A percentile compares a stretch with the other conserved stretches of the same genome.
Conservation (phyloP, 2,113 vertebrate species). For the Hemiprocne comata region DNA sequence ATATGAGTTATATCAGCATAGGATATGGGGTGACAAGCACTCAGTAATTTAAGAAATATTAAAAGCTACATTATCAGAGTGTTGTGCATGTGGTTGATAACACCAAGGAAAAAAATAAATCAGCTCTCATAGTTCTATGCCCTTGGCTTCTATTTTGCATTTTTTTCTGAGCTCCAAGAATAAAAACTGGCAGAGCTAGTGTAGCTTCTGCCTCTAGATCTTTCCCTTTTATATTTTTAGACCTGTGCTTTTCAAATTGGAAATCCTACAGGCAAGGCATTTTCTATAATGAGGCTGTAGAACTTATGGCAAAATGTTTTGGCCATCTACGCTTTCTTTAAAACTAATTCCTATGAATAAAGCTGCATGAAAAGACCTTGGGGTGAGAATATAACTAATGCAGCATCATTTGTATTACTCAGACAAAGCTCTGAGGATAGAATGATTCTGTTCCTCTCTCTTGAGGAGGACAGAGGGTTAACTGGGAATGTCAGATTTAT, state of each 20-base stretch:
- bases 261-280: background rate
- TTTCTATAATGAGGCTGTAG: background rate
- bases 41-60: background rate
- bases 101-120: background rate
- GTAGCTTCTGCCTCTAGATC: background rate
- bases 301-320: background rate
- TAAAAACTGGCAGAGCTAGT: background rate
- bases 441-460: background rate
- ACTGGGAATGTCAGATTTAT: background rate
- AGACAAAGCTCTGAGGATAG: background rate
- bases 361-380: background rate
- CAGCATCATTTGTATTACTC: background rate
- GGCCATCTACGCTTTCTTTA: background rate
- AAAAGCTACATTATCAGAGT: background rate
- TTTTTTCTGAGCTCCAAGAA: background rate
- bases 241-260: background rate
- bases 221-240: background rate
- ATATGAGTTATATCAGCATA: background rate
- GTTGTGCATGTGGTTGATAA: background rate
- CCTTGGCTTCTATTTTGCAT: background rate
- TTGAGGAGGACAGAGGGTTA: background rate
- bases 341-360: background rate
- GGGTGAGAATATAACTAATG: background rate
- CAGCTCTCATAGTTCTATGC: background rate
- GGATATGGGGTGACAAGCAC: background rate